Evolutionary conservation across 2,113 vertebrate species (phyloP).

Genomic region (Pelmatolapia mariae): DNA sequence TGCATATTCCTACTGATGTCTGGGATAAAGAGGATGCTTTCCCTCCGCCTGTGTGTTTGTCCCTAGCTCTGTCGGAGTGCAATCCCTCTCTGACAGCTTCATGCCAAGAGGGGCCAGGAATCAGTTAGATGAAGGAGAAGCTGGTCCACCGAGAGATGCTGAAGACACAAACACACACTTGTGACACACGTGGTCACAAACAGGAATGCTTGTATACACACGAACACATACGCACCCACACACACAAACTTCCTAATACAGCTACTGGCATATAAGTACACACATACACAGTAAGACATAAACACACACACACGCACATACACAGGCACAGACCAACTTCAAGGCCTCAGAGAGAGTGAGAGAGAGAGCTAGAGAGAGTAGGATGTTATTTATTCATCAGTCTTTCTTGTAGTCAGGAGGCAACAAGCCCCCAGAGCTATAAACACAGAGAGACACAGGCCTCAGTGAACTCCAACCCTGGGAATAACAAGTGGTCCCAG

Average conservation of each 20-base stretch:
- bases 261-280: neutral
- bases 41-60: slow-evolving; percentile 65
- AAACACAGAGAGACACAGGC: slow-evolving; percentile 70
- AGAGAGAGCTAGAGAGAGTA: slow-evolving; percentile 57
- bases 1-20: slow-evolving; percentile 76
- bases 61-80: slow-evolving; percentile 60
- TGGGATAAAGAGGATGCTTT: slow-evolving; percentile 73
- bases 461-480: slow-evolving; percentile 62
- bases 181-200: slow-evolving; percentile 40
- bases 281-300: neutral
- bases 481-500: slow-evolving; percentile 74
- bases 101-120: slow-evolving; percentile 65
- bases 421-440: slow-evolving; percentile 75
- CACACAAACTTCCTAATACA: neutral
- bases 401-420: slow-evolving; percentile 67
- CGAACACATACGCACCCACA: neutral
- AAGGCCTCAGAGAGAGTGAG: slow-evolving; percentile 49
- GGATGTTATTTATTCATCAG: slow-evolving; percentile 79
- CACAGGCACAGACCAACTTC: slow-evolving; percentile 27
- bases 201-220: slow-evolving; percentile 8
- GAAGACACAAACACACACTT: slow-evolving; percentile 45
- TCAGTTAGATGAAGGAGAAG: slow-evolving; percentile 57
- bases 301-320: neutral
- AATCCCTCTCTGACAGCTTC: slow-evolving; percentile 61
- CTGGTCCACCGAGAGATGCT: slow-evolving; percentile 60